A percentile compares a stretch with the other conserved stretches of the same genome.
These are phyloP conservation scores for Muricea muricata DNA, from an alignment of 92 coral and sea anemone species.

Conservation along the genomic window DNA sequence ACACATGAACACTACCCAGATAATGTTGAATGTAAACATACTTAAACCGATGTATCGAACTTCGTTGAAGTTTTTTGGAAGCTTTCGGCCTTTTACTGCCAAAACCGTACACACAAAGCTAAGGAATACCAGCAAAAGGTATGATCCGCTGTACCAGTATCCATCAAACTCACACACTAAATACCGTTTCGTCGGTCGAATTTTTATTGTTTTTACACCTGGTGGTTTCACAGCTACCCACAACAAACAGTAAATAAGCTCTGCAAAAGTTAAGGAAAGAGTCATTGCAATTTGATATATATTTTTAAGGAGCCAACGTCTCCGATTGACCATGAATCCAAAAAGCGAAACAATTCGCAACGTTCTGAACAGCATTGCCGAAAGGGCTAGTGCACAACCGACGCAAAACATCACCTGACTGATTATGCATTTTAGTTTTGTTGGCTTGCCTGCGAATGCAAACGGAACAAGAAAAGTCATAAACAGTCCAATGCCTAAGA, in stretches of 20 bases:
- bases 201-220: slow-evolving; percentile 36
- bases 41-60: slow-evolving; percentile 82
- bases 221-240: slow-evolving; percentile 80
- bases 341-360: slow-evolving; percentile 75
- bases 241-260: slow-evolving; percentile 60
- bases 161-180: slow-evolving; percentile 54
- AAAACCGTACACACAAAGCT: slow-evolving; percentile 75
- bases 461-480: slow-evolving; percentile 78
- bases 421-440: slow-evolving; percentile 64
- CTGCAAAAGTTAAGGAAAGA: slow-evolving; percentile 49
- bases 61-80: slow-evolving; percentile 90
- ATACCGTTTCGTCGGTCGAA: slow-evolving; percentile 55
- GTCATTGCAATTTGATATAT: slow-evolving; percentile 33
- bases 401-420: slow-evolving; percentile 74
- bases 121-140: slow-evolving; percentile 62
- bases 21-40: slow-evolving; percentile 81
- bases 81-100: slow-evolving; percentile 75
- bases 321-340: slow-evolving; percentile 8
- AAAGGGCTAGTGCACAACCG: slow-evolving; percentile 65
- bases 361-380: slow-evolving; percentile 74
- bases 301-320: slow-evolving; percentile 30
- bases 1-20: slow-evolving; percentile 76
- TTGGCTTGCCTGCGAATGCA: slow-evolving; percentile 70
- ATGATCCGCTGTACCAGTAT: slow-evolving; percentile 67
- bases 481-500: slow-evolving; percentile 62